Base-by-base conservation (phyloP, 1,140 invertebrate species). In the Acromyrmex heyeri region DNA sequence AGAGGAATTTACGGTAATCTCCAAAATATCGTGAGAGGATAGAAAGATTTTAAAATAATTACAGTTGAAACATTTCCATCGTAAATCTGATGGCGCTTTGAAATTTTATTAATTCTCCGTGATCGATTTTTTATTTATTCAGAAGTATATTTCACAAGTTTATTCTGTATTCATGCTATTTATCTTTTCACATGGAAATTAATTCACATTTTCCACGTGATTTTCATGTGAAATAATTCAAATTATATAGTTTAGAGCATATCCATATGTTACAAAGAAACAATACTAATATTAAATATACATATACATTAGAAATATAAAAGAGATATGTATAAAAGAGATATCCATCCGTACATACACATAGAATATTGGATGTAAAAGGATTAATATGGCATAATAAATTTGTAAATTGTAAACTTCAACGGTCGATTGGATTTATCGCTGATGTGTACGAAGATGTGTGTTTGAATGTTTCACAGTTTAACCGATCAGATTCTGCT, bases 401-500 rank as follows among this genome's bases (percentile, higher is more conserved):
- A 59, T 21, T 82, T n/a, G 27, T 50, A 44, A 83, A 73, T 83
- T 83, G 61, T 62, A 61, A 75, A 14, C 48, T 21, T 7, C 3
- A 8, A 59, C 10, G 21, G 38, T 48, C 27, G 24, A 61, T 61
- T 18, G 30, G 48, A 82, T 75, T 73, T 75, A 62, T 83, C 27
- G 78, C 21, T 27, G 53, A 70, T 59, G 4, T 18, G 21, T 55
- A 72, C 7, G 50, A n/a, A 16, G 16, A 70, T 81, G 44, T 82
- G 70, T 82, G 67, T 82, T 82, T 73, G 79, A 61, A 44, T 38
- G 27, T 61, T 61, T 61, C 27, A 38, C 67, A 59, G 34, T 72
- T 72, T 72, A 82, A 24, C 67, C 24, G 24, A 82, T 72, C 79
- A 18, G 38, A 59, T 55, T 48, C 34, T n/a, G n/a, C 53, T n/a